Evolutionary conservation across 2,113 vertebrate species (phyloP), one percentile per base, ranked within the genome.

Genomic region (Ramphastos sulfuratus): DNA sequence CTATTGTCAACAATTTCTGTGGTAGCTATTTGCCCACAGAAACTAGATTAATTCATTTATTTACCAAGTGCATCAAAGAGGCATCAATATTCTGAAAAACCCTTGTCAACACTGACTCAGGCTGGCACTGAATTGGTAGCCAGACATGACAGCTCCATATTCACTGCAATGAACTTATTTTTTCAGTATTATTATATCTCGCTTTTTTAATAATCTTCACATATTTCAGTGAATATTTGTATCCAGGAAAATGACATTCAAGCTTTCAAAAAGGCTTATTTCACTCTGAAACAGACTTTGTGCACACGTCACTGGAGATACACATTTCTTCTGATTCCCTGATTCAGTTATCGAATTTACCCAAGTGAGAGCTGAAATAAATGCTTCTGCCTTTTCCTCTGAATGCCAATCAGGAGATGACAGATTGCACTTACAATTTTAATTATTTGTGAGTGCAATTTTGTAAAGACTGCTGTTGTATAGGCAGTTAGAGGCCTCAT

Each of bases 311-410:
- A 89, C 46, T 63, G 31, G 56, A 94, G 18, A 91, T 65, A n/a
- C 12, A n/a, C 8, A 1, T 82, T 91, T 89, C 63, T 76, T 85
- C 55, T 33, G 42, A 46, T 88, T 78, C 33, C 58, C 50, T 42
- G 61, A 81, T 58, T 86, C 80, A n/a, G 59, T 83, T 77, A 92
- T 92, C 66, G 78, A 83, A 86, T 94, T 86, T 72, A 48, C 10
- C 24, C 30, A 63, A 75, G 76, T 56, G 28, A 82, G 46, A 91
- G n/a, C 50, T 89, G 61, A 83, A 86, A 89, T 67, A 75, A 84
- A 84, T 4, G 10, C 8, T 65, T 92, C 12, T 94, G 74, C 77
- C 28, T 72, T 87, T 69, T 81, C 39, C n/a, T 81, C 65, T 86
- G 59, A 78, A 79, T 58, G 55, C 30, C 63, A 87, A 20, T 65